Evolutionary conservation across 92 coral and sea anemone genomes (phyloP), one percentile per base, ranked within the genome.

Genomic region (Porites evermanni): DNA sequence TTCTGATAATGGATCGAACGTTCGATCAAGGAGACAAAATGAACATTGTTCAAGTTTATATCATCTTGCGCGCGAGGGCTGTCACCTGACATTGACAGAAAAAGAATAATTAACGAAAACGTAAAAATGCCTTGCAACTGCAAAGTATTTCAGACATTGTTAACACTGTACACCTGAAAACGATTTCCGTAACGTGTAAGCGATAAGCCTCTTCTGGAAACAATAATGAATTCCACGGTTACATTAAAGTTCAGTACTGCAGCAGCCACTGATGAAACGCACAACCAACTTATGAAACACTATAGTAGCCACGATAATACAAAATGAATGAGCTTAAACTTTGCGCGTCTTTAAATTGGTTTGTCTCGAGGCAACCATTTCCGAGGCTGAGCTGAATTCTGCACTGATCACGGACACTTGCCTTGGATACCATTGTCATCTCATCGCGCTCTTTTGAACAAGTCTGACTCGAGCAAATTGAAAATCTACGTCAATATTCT

Each of bases 401-500:
- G 71, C 53, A 16, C 71, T 18, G 61, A 26, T 38, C 80, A 61
- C 26, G 10, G 64, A 47, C 73, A 74, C 87, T 83, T 64, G 7
- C 80, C 87, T 63, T 83, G 74, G 87, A 73, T 73, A 83, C 80
- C 80, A 44, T 64, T 73, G 79, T 72, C 12, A 21, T 2, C 12
- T 17, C 70, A 29, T 17, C 75, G 53, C 77, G 77, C 26, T 73
- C 87, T 83, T 64, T 64, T 51, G 51, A 83, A 81, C 78, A 56
- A 58, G 14, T 80, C 32, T 70, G 85, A 26, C 67, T 56, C 53
- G 70, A 14, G 65, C 32, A 63, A 81, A 77, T 70, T 53, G 86
- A 74, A 70, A 83, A 73, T 75, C 91, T 77, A 93, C 93, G 94
- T 91, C 94, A 93, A 88, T 88, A 91, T 91, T 91, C 91, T 79